Conservation (phyloP, 64 coral and sea anemone genomes). For the Porites australiensis region DNA sequence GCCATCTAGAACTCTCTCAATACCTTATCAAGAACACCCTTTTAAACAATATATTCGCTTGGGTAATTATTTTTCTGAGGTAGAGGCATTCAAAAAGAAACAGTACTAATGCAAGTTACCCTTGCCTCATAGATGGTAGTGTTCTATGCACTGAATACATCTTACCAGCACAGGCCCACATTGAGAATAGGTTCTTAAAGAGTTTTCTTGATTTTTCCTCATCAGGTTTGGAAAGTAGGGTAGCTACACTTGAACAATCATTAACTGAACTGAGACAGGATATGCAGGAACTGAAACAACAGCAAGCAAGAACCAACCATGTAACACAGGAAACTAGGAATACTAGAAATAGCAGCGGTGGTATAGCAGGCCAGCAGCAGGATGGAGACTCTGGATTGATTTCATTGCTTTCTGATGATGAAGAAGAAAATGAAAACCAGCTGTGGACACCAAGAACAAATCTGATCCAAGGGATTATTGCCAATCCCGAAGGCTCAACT, state of each 20-base stretch:
- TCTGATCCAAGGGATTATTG: neutral
- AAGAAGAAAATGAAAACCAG: neutral
- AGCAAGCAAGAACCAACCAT: neutral
- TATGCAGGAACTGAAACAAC: neutral
- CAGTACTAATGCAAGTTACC: too few species aligned
- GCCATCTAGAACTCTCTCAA: neutral
- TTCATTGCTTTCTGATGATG: conserved; percentile 17
- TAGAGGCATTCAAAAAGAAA: too few species aligned
- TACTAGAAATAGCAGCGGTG: neutral
- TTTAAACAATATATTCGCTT: too few species aligned
- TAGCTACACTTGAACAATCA: conserved; percentile 33
- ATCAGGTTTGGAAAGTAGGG: conserved; percentile 4
- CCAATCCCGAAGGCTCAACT: neutral
- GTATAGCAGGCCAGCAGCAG: neutral
- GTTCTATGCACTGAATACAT: too few species aligned
- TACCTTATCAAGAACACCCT: neutral
- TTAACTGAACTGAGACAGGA: conserved; percentile 9
- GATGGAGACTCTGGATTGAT: conserved; percentile 3
- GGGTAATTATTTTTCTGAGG: too few species aligned
- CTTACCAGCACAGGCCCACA: neutral
- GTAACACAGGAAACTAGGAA: neutral
- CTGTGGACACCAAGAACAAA: neutral
- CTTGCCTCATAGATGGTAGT: too few species aligned
- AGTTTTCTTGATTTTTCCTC: neutral
- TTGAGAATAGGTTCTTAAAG: neutral